These are phyloP conservation scores for Macropus fuliginosus DNA, from an alignment of 2,797 vertebrate species.

Conservation along the genomic window DNA sequence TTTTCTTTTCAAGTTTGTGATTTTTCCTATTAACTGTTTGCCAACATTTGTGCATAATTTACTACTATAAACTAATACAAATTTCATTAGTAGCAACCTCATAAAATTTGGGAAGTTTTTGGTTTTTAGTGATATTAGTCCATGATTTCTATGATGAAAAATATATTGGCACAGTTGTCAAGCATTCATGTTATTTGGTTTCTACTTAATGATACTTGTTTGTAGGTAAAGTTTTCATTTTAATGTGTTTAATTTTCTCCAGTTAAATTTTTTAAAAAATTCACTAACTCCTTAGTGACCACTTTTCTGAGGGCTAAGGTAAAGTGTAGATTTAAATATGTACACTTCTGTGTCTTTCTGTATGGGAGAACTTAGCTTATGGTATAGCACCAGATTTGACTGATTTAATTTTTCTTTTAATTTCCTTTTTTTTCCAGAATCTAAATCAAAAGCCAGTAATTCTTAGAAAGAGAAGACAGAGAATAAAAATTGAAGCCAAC, in stretches of 20 bases:
- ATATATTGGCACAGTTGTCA: slow-evolving; percentile 5
- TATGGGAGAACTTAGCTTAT: neutral
- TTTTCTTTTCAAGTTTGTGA: slow-evolving; percentile 60
- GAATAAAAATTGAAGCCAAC: slow-evolving; percentile 99
- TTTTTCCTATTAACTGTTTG: slow-evolving; percentile 72
- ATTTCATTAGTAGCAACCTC: slow-evolving; percentile 49
- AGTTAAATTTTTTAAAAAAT: neutral
- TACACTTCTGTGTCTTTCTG: neutral
- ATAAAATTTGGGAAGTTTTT: slow-evolving; percentile 46
- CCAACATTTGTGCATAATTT: slow-evolving; percentile 60
- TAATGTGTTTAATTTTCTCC: slow-evolving; percentile 47
- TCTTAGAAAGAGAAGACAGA: slow-evolving; percentile 96
- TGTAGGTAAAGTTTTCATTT: neutral
- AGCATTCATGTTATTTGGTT: slow-evolving; percentile 25
- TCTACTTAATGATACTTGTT: slow-evolving; percentile 11
- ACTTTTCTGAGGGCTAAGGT: neutral
- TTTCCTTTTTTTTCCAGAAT: slow-evolving; percentile 87
- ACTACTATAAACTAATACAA: slow-evolving; percentile 42
- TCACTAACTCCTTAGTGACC: neutral
- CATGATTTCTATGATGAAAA: slow-evolving; percentile 14
- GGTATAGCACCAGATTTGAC: slow-evolving; percentile 36
- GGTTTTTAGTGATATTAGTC: slow-evolving; percentile 37
- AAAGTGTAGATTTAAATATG: neutral
- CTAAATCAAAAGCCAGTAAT: slow-evolving; percentile 98
- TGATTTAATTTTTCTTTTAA: slow-evolving; percentile 38